Conservation (phyloP, 2,797 vertebrate species). For the Antrozous pallidus region DNA sequence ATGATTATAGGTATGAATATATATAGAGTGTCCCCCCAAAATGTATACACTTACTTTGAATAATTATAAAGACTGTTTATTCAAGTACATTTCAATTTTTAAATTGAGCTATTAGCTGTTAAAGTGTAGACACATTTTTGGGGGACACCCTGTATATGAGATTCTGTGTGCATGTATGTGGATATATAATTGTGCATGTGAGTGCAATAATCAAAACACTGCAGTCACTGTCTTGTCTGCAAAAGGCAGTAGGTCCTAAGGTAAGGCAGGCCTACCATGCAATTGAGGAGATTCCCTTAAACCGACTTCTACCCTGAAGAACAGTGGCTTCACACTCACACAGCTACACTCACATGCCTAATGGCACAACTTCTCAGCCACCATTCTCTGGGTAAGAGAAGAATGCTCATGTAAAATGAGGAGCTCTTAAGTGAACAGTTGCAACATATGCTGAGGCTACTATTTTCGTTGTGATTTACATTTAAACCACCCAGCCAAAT, state of each 20-base stretch:
- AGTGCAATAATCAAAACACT: neutral
- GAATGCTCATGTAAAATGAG: neutral
- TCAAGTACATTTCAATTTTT: no score
- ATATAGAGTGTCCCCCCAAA: neutral
- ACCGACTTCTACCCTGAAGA: neutral
- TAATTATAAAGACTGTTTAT: no score
- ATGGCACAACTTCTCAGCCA: neutral
- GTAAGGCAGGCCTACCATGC: neutral
- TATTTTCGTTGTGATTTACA: slow-evolving; percentile 31
- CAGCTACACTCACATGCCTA: neutral
- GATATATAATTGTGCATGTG: neutral
- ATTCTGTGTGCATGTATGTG: neutral
- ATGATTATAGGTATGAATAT: neutral
- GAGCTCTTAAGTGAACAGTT: slow-evolving; percentile 25
- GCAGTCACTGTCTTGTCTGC: neutral
- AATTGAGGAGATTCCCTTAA: neutral
- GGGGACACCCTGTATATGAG: no score
- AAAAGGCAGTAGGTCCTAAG: neutral
- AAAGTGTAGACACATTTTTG: no score
- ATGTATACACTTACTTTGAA: no score
- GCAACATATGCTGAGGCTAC: slow-evolving; percentile 8
- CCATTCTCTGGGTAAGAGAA: neutral
- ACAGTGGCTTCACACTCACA: neutral
- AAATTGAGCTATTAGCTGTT: no score
- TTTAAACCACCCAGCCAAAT: neutral